Conservation (phyloP, 2,113 vertebrate species). For the Tichodroma muraria region DNA sequence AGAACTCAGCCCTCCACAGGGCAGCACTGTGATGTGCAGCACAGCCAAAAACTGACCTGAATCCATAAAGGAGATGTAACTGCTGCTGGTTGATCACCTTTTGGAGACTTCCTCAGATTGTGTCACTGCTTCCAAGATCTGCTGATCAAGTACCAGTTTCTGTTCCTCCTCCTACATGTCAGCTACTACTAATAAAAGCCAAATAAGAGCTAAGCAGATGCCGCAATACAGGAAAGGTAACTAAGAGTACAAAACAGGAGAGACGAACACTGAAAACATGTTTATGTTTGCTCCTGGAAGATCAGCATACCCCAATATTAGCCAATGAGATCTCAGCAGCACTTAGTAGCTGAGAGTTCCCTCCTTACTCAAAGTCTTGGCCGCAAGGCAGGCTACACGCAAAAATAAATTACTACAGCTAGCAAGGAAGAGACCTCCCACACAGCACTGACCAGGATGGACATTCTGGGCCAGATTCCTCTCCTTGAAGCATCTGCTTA, state of each 20-base stretch:
- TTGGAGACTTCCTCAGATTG: neutral
- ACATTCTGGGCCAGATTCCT: neutral
- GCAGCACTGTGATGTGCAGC: neutral
- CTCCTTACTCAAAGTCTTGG: neutral
- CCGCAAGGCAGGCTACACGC: neutral
- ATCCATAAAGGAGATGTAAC: neutral
- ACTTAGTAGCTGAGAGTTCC: neutral
- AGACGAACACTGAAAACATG: neutral
- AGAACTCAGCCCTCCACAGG: neutral
- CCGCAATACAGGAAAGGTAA: conserved; percentile 45
- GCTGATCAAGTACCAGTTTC: neutral
- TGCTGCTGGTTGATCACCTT: neutral
- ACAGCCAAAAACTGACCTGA: neutral
- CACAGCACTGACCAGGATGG: neutral
- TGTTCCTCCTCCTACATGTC: neutral
- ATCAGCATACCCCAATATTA: neutral
- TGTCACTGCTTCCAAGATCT: neutral
- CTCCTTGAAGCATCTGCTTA: neutral
- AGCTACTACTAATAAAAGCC: neutral
- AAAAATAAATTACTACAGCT: neutral
- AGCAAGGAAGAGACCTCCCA: neutral
- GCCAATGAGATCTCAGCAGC: neutral
- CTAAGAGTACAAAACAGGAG: neutral
- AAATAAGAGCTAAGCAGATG: neutral
- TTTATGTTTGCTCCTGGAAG: conserved; percentile 1